These are phyloP conservation scores for Maconellicoccus hirsutus DNA, from an alignment of 1,140 invertebrate species.

Conservation along the genomic window DNA sequence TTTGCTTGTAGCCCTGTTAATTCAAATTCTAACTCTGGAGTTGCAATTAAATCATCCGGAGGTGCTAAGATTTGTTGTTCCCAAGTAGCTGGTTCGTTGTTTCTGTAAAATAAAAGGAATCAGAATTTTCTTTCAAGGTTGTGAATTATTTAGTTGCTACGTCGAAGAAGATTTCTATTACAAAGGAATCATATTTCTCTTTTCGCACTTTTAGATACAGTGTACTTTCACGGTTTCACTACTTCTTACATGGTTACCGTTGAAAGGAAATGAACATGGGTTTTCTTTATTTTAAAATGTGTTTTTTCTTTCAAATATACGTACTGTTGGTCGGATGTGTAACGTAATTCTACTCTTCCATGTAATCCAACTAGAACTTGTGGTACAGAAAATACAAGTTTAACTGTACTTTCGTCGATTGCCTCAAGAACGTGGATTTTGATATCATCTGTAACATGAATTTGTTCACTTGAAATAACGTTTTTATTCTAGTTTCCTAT, in stretches of 20 bases:
- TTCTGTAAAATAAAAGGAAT: constrained; percentile 36
- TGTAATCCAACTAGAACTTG: constrained; percentile 68
- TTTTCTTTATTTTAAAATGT: no score
- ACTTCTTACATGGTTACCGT: no score
- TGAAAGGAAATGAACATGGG: no score
- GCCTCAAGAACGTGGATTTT: constrained; percentile 55
- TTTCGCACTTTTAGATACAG: no score
- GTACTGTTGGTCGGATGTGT: constrained; percentile 58
- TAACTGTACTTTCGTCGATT: constrained; percentile 61
- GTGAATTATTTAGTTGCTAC: no score
- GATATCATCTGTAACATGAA: constrained; percentile 38
- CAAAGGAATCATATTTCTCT: no score
- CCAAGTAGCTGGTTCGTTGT: constrained; percentile 58
- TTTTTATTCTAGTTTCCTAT: not conserved
- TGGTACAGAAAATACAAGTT: constrained; percentile 69
- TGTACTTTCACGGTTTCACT: no score
- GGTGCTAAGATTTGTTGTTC: constrained; percentile 71
- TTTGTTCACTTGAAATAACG: not conserved
- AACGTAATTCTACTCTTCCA: constrained; percentile 68
- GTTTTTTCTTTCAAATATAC: constrained; percentile 30
- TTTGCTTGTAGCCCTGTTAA: constrained; percentile 60
- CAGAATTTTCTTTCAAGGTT: no score
- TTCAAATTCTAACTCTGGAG: constrained; percentile 69
- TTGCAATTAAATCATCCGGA: constrained; percentile 68
- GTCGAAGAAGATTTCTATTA: no score